Evolutionary conservation across 1,140 invertebrate genomes (phyloP).

Genomic region (Ips nitidus): DNA sequence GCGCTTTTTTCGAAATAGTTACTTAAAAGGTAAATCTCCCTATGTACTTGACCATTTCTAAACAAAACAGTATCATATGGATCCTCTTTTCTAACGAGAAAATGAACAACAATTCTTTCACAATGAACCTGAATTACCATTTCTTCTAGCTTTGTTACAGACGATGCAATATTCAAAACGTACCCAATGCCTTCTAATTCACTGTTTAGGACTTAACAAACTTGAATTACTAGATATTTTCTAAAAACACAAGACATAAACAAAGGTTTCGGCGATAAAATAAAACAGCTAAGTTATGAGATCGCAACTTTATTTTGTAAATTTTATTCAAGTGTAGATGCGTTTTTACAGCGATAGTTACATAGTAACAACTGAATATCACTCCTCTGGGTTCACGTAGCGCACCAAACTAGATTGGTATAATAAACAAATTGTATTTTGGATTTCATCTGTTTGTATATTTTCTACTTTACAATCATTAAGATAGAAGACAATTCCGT

Average conservation of each 20-base stretch:
- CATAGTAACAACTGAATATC: constrained; percentile 63
- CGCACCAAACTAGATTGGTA: constrained; percentile 16
- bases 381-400: constrained; percentile 15
- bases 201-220: neutral
- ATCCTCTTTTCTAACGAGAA: neutral
- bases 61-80: too few species aligned
- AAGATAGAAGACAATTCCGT: neutral
- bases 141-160: too few species aligned
- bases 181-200: neutral
- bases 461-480: neutral
- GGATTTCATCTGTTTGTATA: neutral
- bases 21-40: too few species aligned
- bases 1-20: neutral
- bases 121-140: neutral
- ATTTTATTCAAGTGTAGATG: constrained; percentile 55
- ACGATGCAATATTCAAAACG: too few species aligned
- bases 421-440: neutral
- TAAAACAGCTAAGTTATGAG: constrained; percentile 24
- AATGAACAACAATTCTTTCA: neutral
- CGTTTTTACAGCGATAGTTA: constrained; percentile 60
- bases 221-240: neutral
- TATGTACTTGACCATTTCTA: too few species aligned
- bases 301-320: constrained; percentile 65
- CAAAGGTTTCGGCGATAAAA: neutral
- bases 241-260: neutral